These are phyloP conservation scores for Clarias laeviceps DNA, from an alignment of 2,797 vertebrate genomes.

Conservation along the genomic window DNA sequence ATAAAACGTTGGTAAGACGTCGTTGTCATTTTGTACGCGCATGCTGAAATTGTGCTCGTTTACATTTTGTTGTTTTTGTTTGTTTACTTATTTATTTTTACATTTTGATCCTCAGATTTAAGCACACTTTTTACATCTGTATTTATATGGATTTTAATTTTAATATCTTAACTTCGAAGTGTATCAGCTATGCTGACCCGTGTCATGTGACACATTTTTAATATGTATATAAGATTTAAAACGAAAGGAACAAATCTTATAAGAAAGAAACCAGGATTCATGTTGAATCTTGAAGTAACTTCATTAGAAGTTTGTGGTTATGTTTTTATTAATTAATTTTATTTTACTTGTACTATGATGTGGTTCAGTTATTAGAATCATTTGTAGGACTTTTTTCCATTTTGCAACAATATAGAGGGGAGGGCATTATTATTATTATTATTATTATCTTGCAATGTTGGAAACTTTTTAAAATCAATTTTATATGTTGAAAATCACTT, in stretches of 20 bases:
- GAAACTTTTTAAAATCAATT: background rate
- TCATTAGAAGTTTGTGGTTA: slow-evolving; percentile 57
- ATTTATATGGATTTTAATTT: slow-evolving; percentile 15
- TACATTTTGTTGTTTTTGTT: slow-evolving; percentile 53
- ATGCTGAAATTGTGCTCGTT: slow-evolving; percentile 22
- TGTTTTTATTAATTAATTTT: background rate
- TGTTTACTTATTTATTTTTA: slow-evolving; percentile 57
- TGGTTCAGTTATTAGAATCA: background rate
- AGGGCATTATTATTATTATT: too few species aligned
- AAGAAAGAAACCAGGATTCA: slow-evolving; percentile 79
- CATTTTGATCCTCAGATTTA: background rate
- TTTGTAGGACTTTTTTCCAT: background rate
- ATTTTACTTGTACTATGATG: background rate
- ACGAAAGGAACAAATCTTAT: slow-evolving; percentile 71
- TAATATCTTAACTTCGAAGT: slow-evolving; percentile 5
- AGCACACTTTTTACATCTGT: slow-evolving; percentile 23
- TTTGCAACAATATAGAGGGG: background rate
- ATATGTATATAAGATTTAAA: slow-evolving; percentile 32
- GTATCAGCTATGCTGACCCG: slow-evolving; percentile 62
- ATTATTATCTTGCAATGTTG: background rate
- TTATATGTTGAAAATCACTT: background rate
- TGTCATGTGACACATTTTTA: slow-evolving; percentile 5
- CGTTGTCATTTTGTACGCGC: background rate
- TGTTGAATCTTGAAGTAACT: slow-evolving; percentile 87
- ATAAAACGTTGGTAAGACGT: slow-evolving; percentile 4